Conservation (phyloP, 2,113 vertebrate species). For the Rhinopomastus cyanomelas region DNA sequence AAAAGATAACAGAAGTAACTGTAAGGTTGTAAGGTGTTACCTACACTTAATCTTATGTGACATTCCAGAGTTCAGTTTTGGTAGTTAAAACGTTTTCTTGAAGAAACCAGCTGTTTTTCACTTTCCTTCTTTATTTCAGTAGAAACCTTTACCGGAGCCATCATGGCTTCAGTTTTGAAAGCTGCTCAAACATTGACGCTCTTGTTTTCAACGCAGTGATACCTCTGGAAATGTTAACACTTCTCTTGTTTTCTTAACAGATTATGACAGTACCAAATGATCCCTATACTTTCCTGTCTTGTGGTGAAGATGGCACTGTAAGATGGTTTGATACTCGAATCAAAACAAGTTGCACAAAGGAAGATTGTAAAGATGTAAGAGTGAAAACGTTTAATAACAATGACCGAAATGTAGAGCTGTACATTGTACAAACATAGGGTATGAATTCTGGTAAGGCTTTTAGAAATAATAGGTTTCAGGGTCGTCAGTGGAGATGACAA, state of each 20-base stretch:
- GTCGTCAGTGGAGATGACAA: conserved; percentile 19
- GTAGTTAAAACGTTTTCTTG: neutral
- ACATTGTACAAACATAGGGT: conserved; percentile 3
- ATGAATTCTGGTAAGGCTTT: conserved; percentile 42
- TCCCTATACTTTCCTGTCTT: conserved; percentile 97
- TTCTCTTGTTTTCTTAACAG: conserved; percentile 63
- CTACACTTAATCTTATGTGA: neutral
- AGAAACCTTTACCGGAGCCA: neutral
- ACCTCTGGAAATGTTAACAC: neutral
- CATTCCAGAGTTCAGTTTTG: neutral
- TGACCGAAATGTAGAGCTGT: conserved; percentile 43
- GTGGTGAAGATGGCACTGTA: conserved; percentile 97
- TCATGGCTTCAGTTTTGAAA: neutral
- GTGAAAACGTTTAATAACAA: conserved; percentile 40
- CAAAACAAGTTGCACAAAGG: conserved; percentile 97
- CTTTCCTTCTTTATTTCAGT: neutral
- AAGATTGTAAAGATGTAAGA: conserved; percentile 99
- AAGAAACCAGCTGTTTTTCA: neutral
- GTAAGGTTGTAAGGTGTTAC: neutral
- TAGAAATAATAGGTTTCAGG: conserved; percentile 43
- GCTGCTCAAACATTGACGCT: neutral
- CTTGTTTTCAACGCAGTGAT: neutral
- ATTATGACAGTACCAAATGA: conserved; percentile 98
- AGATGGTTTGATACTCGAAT: conserved; percentile 97
- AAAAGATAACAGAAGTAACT: neutral